phyloP scores from a whole-genome alignment of 2,888 invertebrate species.

The Euspilapteryx auroguttella region DNA sequence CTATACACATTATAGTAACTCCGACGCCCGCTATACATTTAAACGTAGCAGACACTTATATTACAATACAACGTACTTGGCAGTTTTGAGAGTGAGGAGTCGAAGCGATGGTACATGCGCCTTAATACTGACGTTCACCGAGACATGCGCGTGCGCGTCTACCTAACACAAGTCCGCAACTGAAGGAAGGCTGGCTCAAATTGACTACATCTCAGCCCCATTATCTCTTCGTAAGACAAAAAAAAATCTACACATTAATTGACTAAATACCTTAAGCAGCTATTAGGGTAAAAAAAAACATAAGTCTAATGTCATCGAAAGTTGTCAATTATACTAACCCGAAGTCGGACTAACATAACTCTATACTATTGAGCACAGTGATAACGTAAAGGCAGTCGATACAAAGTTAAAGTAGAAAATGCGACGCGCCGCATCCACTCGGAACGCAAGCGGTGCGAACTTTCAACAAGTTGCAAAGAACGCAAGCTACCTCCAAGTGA shows the following conservation, averaged over 20 bases:
- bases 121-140: too few relatives aligned
- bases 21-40: background rate
- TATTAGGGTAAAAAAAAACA: constrained; percentile 24
- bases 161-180: constrained; percentile 28
- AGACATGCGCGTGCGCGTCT: too few relatives aligned
- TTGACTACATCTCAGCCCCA: constrained; percentile 28
- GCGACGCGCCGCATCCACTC: too few relatives aligned
- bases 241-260: constrained; percentile 53
- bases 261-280: constrained; percentile 56
- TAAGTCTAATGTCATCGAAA: constrained; percentile 39
- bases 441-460: too few relatives aligned
- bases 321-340: constrained; percentile 6
- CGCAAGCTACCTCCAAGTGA: too few relatives aligned
- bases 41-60: constrained; percentile 3
- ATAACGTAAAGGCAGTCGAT: constrained; percentile 48
- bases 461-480: too few relatives aligned
- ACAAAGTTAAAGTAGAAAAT: constrained; percentile 29
- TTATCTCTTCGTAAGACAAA: constrained; percentile 17
- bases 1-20: constrained; percentile 14
- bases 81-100: constrained; percentile 14
- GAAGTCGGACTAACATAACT: constrained; percentile 11
- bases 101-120: too few relatives aligned
- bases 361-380: constrained; percentile 53
- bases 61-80: constrained; percentile 22
- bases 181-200: constrained; percentile 20